phyloP scores from a whole-genome alignment of 2,113 vertebrate genomes.

The Callithrix jacchus region DNA sequence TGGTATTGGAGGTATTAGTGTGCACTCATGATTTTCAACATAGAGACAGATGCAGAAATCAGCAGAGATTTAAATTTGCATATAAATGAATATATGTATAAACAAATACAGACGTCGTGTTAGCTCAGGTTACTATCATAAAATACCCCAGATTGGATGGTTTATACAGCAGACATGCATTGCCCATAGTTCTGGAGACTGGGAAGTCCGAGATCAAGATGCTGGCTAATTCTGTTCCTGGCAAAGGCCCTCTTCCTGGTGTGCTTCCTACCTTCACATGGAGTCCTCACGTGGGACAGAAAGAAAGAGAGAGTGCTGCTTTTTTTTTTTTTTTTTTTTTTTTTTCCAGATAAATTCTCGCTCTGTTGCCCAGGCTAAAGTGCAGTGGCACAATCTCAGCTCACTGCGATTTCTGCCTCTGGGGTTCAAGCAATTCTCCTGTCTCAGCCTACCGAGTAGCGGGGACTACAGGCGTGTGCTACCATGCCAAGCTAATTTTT shows the following conservation, averaged over 20 bases:
- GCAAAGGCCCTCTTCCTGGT: neutral
- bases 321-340: too few relatives aligned
- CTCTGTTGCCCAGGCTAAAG: too few relatives aligned
- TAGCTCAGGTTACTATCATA: neutral
- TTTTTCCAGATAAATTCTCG: too few relatives aligned
- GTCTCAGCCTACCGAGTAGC: too few relatives aligned
- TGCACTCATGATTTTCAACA: neutral
- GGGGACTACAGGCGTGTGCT: too few relatives aligned
- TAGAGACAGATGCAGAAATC: neutral
- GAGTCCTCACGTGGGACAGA: neutral
- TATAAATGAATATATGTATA: neutral
- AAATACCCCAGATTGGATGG: neutral
- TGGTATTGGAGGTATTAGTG: neutral
- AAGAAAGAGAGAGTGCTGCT: too few relatives aligned
- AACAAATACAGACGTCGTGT: neutral
- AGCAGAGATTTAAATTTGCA: neutral
- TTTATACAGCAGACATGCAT: neutral
- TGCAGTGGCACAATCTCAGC: too few relatives aligned
- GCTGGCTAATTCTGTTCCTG: neutral
- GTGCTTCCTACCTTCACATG: neutral
- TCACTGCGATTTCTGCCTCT: too few relatives aligned
- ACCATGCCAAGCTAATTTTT: too few relatives aligned
- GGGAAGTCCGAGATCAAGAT: neutral
- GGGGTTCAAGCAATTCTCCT: too few relatives aligned
- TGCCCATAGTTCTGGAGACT: neutral